These are phyloP conservation scores for Ectemnius lituratus DNA, from an alignment of 2,888 invertebrate genomes.

Conservation along the genomic window DNA sequence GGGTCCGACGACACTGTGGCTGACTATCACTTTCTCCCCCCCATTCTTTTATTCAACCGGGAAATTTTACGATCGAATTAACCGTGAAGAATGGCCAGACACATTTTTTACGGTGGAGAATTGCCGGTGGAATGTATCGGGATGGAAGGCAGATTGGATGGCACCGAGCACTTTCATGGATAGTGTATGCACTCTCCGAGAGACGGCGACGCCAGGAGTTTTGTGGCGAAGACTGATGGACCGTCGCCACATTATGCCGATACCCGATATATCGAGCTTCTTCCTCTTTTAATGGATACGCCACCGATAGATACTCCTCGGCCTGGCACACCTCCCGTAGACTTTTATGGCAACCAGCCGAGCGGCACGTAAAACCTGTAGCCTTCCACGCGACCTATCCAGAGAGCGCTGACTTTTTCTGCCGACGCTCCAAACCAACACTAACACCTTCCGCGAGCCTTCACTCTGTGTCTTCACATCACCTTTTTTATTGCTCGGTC, in stretches of 20 bases:
- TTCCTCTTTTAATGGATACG: conserved; percentile 51
- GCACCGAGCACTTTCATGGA: neutral
- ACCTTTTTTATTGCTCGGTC: too few relatives aligned
- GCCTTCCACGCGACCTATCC: neutral
- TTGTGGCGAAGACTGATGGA: conserved; percentile 27
- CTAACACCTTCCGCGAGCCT: too few relatives aligned
- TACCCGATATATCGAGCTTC: conserved; percentile 48
- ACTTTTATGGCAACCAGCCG: conserved; percentile 53
- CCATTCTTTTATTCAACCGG: too few relatives aligned
- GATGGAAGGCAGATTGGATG: neutral
- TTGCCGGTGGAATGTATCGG: neutral
- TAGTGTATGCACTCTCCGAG: conserved; percentile 10
- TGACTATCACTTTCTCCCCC: too few relatives aligned
- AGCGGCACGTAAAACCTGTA: conserved; percentile 50
- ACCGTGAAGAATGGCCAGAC: too few relatives aligned
- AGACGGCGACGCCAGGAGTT: conserved; percentile 14
- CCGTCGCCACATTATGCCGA: conserved; percentile 38
- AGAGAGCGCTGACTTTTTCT: neutral
- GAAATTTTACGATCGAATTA: too few relatives aligned
- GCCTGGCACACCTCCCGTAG: conserved; percentile 31
- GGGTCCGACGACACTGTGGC: too few relatives aligned
- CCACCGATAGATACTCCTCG: conserved; percentile 35
- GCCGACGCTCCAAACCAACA: neutral
- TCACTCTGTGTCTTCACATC: too few relatives aligned
- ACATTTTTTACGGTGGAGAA: too few relatives aligned